phyloP scores from a whole-genome alignment of 2,797 vertebrate genomes.

The Notoglanidium macrostoma region DNA sequence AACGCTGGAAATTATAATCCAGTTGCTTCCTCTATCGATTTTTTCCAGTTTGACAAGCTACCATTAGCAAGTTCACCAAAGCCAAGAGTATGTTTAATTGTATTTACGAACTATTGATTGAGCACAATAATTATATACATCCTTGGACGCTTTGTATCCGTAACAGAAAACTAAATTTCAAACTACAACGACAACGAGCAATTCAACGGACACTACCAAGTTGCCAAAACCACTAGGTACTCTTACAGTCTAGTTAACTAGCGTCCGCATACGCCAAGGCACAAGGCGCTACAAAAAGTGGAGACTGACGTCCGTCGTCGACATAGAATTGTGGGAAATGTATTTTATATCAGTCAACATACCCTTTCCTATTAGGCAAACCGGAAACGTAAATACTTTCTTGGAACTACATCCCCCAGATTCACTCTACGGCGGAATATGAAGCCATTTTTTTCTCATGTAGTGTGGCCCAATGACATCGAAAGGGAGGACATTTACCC shows the following conservation, averaged over 20 bases:
- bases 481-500: slow-evolving; percentile 29
- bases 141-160: no score
- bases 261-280: slow-evolving; percentile 46
- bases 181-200: not conserved
- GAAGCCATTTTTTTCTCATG: not conserved
- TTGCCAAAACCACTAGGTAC: slow-evolving; percentile 36
- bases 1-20: slow-evolving; percentile 32
- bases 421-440: not conserved
- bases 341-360: slow-evolving; percentile 63
- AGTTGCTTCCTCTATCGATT: slow-evolving; percentile 42
- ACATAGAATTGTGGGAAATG: slow-evolving; percentile 61
- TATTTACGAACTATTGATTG: not conserved
- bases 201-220: no score
- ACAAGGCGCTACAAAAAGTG: slow-evolving; percentile 46
- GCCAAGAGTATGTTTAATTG: slow-evolving; percentile 2
- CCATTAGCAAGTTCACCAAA: slow-evolving; percentile 47
- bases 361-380: slow-evolving; percentile 24
- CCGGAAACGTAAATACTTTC: not conserved
- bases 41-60: slow-evolving; percentile 22
- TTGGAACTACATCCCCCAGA: slow-evolving; percentile 54
- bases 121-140: not conserved
- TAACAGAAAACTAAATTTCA: not conserved
- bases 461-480: slow-evolving; percentile 62
- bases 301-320: slow-evolving; percentile 2
- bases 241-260: not conserved